Evolutionary conservation across 2,888 invertebrate genomes (phyloP).

Genomic region (Chrysina gloriosa): DNA sequence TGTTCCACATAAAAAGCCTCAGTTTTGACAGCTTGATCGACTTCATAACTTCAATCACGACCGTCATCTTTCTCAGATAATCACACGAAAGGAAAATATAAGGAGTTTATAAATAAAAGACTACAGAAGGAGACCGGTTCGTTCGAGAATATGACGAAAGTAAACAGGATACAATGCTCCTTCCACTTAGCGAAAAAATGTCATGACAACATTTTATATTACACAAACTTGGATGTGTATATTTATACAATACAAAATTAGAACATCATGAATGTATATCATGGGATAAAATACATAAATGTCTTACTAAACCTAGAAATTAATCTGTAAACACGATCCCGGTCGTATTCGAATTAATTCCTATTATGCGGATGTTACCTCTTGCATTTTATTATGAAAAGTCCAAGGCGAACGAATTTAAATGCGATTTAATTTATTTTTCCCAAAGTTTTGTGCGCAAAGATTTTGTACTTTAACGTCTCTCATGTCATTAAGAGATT

Average conservation of each 20-base stretch:
- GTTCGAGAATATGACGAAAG: neutral
- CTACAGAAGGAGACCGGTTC: too few relatives aligned
- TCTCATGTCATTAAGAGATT: too few relatives aligned
- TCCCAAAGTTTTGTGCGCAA: too few relatives aligned
- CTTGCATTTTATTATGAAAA: too few relatives aligned
- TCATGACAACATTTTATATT: neutral
- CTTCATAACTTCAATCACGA: too few relatives aligned
- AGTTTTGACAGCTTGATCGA: neutral
- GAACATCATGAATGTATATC: neutral
- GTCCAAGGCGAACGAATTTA: too few relatives aligned
- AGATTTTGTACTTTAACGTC: too few relatives aligned
- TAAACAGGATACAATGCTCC: constrained; percentile 11
- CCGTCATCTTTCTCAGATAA: too few relatives aligned
- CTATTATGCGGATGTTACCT: neutral
- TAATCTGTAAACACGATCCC: neutral
- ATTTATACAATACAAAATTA: constrained; percentile 28
- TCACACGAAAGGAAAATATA: neutral
- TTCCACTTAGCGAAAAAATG: constrained; percentile 5
- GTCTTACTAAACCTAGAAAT: neutral
- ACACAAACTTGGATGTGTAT: constrained; percentile 16
- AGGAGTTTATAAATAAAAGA: neutral
- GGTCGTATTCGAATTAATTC: neutral
- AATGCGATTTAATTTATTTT: too few relatives aligned
- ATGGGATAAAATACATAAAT: constrained; percentile 3
- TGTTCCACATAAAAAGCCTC: neutral